Conservation (phyloP, 2,797 vertebrate species). For the Decapterus maruadsi region DNA sequence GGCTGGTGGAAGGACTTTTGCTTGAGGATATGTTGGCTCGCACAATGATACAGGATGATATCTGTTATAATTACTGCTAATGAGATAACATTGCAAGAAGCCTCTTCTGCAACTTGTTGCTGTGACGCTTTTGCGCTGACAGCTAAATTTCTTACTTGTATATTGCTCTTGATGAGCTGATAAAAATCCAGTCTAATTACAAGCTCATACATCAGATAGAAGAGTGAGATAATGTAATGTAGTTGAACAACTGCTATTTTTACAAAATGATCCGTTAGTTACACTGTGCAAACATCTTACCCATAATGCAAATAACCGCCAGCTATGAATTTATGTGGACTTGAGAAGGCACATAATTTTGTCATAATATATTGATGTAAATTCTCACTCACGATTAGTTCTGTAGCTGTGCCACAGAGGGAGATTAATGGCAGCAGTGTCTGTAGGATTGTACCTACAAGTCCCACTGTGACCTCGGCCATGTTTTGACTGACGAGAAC, state of each 20-base stretch:
- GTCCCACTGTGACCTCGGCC: constrained; percentile 44
- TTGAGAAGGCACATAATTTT: constrained; percentile 57
- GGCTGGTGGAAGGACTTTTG: constrained; percentile 69
- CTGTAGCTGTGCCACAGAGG: constrained; percentile 33
- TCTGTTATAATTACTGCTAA: constrained; percentile 85
- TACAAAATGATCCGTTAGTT: constrained; percentile 68
- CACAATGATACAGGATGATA: constrained; percentile 78
- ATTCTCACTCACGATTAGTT: constrained; percentile 50
- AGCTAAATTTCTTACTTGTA: constrained; percentile 49
- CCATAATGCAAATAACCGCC: constrained; percentile 65
- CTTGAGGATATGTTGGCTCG: constrained; percentile 75
- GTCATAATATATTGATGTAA: constrained; percentile 70
- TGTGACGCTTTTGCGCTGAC: constrained; percentile 60
- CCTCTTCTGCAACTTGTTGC: constrained; percentile 75
- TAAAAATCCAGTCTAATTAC: constrained; percentile 68
- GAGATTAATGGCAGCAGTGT: constrained; percentile 57
- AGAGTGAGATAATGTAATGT: constrained; percentile 61
- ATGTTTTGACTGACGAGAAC: constrained; percentile 51
- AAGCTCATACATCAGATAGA: constrained; percentile 53
- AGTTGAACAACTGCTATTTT: constrained; percentile 52
- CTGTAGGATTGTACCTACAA: constrained; percentile 48
- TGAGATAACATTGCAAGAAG: constrained; percentile 81
- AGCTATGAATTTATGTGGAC: constrained; percentile 68
- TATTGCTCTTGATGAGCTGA: constrained; percentile 60
- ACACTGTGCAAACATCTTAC: constrained; percentile 66